phyloP scores from a whole-genome alignment of 2,797 vertebrate species.

The Nasua narica region DNA sequence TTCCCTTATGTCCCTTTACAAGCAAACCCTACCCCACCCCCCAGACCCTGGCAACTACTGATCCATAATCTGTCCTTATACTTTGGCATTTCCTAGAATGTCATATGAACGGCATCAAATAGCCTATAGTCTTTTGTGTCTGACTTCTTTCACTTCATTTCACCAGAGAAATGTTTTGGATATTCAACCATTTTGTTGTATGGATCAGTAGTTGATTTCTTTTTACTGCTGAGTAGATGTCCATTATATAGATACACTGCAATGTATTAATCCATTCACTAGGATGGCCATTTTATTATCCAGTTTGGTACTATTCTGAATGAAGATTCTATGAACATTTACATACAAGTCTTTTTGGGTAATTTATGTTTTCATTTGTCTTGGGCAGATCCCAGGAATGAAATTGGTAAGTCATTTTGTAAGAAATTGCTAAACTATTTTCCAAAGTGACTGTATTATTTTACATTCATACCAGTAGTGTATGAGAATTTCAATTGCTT shows the following conservation, averaged over 20 bases:
- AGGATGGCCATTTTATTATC: slow-evolving; percentile 8
- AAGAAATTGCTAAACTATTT: neutral
- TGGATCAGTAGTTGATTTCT: neutral
- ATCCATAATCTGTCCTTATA: neutral
- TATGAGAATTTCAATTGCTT: neutral
- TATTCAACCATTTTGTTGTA: neutral
- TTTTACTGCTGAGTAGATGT: neutral
- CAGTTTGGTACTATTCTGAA: neutral
- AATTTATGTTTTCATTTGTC: slow-evolving; percentile 40
- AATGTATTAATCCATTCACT: neutral
- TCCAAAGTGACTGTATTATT: neutral
- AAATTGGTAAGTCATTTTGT: neutral
- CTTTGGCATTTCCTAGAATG: neutral
- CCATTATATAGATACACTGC: neutral
- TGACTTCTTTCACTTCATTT: slow-evolving; percentile 28
- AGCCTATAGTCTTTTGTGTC: neutral
- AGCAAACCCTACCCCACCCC: neutral
- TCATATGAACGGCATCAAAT: neutral
- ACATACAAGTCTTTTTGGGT: neutral
- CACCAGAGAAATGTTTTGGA: neutral
- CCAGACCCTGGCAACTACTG: neutral
- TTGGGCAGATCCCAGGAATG: neutral
- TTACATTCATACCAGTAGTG: neutral
- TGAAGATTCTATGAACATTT: neutral
- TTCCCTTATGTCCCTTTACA: neutral